Conservation (phyloP, 2,797 vertebrate species). For the Anniella stebbinsi region DNA sequence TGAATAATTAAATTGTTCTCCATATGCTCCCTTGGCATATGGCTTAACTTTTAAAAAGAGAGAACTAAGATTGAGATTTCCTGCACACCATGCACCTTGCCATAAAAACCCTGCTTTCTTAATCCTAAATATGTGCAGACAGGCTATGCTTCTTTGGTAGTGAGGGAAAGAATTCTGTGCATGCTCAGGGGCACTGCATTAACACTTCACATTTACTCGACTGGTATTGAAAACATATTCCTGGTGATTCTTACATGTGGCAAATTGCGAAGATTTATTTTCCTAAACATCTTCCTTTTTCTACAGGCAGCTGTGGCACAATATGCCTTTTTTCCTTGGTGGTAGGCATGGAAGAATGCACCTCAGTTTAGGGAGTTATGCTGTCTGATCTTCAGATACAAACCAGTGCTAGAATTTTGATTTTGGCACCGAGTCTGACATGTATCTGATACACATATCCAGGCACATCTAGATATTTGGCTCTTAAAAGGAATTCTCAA, state of each 20-base stretch:
- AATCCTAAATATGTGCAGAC: neutral
- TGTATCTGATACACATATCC: conserved; percentile 23
- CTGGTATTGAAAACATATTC: neutral
- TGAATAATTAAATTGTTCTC: too few relatives aligned
- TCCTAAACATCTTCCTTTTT: neutral
- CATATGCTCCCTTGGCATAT: neutral
- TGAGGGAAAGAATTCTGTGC: neutral
- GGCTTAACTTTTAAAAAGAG: neutral
- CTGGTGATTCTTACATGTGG: neutral
- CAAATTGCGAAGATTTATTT: conserved; percentile 7
- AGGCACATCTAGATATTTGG: conserved; percentile 16
- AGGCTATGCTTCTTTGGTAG: neutral
- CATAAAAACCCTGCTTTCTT: neutral
- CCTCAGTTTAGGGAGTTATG: conserved; percentile 18
- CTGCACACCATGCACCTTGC: neutral
- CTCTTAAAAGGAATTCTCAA: conserved; percentile 18
- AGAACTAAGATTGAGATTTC: neutral
- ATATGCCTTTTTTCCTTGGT: neutral
- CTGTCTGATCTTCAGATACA: conserved; percentile 20
- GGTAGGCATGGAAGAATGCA: conserved; percentile 6
- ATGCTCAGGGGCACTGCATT: neutral
- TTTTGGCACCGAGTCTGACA: conserved; percentile 15
- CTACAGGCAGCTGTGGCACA: neutral
- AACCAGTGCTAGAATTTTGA: conserved; percentile 9
- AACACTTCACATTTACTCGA: neutral